Conservation (phyloP, 2,888 invertebrate genomes). For the Agrochola lota region DNA sequence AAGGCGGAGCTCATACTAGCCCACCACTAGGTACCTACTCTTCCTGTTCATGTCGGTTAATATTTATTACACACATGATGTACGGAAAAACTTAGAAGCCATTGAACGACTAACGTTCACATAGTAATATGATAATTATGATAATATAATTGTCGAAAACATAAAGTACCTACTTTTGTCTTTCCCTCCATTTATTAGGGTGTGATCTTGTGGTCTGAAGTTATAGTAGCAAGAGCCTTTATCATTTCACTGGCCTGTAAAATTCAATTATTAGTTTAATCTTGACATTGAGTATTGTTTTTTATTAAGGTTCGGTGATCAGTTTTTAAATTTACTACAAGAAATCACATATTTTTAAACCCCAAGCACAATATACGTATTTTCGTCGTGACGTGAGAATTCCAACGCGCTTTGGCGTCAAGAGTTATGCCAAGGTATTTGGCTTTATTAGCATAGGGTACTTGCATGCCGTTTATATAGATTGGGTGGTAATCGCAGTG, state of each 20-base stretch:
- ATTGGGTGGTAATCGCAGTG: no score
- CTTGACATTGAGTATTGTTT: neutral
- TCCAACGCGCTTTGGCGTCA: no score
- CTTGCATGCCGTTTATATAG: no score
- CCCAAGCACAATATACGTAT: neutral
- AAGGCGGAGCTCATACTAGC: neutral
- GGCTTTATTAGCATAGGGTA: no score
- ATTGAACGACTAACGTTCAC: neutral
- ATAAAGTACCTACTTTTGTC: slow-evolving; percentile 79
- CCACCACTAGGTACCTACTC: neutral
- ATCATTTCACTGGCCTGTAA: slow-evolving; percentile 87
- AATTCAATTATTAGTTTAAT: slow-evolving; percentile 19
- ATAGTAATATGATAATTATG: neutral
- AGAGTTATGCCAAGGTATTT: no score
- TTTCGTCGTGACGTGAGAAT: no score
- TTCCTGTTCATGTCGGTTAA: neutral
- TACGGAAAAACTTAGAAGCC: neutral
- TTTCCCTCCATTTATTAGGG: slow-evolving; percentile 86
- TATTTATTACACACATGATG: neutral
- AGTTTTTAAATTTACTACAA: neutral
- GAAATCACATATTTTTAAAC: neutral
- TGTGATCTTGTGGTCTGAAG: slow-evolving; percentile 75
- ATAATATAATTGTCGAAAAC: slow-evolving; percentile 6
- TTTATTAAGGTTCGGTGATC: neutral
- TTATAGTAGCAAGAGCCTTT: slow-evolving; percentile 84